Conservation (phyloP, 1,140 invertebrate species). For the Pseudomyrmex flavicornis region DNA sequence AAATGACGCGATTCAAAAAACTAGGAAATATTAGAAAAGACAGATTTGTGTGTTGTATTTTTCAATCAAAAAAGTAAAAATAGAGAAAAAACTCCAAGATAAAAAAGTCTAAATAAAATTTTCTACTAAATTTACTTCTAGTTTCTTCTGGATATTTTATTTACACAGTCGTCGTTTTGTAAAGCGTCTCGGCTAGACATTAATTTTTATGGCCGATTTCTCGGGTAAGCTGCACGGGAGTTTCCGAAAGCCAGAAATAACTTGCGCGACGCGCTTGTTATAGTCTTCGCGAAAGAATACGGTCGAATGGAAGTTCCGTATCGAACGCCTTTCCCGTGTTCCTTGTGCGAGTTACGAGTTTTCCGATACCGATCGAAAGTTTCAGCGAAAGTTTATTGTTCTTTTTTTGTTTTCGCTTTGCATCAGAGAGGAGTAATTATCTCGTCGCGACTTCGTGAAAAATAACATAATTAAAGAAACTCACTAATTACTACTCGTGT, state of each 20-base stretch:
- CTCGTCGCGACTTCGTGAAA: neutral
- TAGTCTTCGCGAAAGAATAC: conserved; percentile 34
- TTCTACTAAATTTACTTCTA: too few species aligned
- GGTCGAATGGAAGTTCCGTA: conserved; percentile 31
- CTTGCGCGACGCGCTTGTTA: conserved; percentile 31
- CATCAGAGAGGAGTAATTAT: conserved; percentile 23
- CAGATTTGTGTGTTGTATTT: neutral
- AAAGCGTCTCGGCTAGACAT: neutral
- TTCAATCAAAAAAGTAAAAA: conserved; percentile 8
- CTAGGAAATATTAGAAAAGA: neutral
- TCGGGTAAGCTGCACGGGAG: neutral
- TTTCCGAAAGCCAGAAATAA: conserved; percentile 41
- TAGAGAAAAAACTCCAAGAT: too few species aligned
- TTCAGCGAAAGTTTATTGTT: conserved; percentile 27
- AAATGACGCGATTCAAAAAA: too few species aligned
- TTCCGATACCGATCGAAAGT: conserved; percentile 29
- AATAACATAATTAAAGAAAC: conserved; percentile 5
- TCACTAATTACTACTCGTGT: conserved; percentile 8
- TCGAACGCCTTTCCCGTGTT: conserved; percentile 30
- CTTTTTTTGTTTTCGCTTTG: neutral
- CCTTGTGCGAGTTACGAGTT: conserved; percentile 50
- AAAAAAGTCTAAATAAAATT: too few species aligned
- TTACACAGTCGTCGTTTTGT: too few species aligned
- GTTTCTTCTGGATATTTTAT: too few species aligned
- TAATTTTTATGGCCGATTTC: conserved; percentile 30